Percentiles rank a stretch among this genome's conserved stretches.
phyloP scores from a whole-genome alignment of 2,113 vertebrate species.

The Cyprinus carpio region DNA sequence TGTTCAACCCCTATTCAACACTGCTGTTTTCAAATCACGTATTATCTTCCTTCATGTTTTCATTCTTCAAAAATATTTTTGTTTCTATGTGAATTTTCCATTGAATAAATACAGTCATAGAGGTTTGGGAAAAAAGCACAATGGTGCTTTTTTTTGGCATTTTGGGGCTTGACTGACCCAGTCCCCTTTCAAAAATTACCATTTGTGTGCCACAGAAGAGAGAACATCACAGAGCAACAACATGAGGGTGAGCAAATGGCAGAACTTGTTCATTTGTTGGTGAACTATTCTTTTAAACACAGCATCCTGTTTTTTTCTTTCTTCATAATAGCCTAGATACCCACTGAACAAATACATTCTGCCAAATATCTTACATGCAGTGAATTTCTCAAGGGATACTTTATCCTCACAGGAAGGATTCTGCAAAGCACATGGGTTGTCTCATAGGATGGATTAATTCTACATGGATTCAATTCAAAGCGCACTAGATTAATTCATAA shows the following conservation, averaged over 20 bases:
- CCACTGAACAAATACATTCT: neutral
- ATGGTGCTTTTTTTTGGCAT: neutral
- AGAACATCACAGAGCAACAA: neutral
- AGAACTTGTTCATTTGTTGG: neutral
- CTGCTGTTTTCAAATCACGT: too few relatives aligned
- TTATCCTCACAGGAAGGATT: conserved; percentile 1
- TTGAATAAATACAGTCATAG: neutral
- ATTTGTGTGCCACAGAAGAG: neutral
- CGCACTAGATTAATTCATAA: neutral
- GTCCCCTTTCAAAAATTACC: neutral
- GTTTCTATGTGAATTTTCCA: neutral
- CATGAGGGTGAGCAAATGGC: neutral
- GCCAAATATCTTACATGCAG: neutral
- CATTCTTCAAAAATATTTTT: too few relatives aligned
- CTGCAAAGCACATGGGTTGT: conserved; percentile 1
- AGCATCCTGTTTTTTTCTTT: neutral
- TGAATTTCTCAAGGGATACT: neutral
- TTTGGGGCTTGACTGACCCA: neutral
- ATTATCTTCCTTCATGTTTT: too few relatives aligned
- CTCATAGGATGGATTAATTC: conserved; percentile 55
- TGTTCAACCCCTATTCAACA: neutral
- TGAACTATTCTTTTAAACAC: neutral
- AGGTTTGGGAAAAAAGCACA: neutral
- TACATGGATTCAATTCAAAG: conserved; percentile 43
- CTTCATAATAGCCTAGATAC: neutral